Percentiles rank a stretch among this genome's conserved stretches.
These are phyloP conservation scores for Luehdorfia chinensis DNA, from an alignment of 1,140 invertebrate genomes.

Conservation along the genomic window DNA sequence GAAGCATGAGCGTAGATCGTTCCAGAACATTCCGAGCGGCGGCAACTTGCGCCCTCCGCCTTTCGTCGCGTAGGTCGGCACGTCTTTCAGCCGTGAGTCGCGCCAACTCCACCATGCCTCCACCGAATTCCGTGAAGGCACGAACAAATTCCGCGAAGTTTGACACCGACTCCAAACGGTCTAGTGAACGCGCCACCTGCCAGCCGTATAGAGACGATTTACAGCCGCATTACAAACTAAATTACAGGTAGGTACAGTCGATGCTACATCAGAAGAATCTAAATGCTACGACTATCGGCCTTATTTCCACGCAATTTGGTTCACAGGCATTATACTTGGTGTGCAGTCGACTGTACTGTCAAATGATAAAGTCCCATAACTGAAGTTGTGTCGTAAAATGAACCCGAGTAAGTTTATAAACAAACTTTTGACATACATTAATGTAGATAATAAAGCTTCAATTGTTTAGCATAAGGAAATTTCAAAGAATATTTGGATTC, in stretches of 20 bases:
- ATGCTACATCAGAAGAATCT: no score
- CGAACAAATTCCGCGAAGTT: constrained; percentile 99
- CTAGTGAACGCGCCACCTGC: constrained; percentile 88
- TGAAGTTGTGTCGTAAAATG: constrained; percentile 11
- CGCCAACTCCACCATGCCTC: constrained; percentile 98
- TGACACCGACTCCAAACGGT: constrained; percentile 93
- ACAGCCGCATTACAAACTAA: no score
- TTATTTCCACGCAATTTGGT: no score
- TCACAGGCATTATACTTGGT: constrained; percentile 1
- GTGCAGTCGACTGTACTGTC: constrained; percentile 7
- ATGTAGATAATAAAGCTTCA: not conserved
- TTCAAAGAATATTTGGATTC: not conserved
- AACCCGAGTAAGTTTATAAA: constrained; percentile 10
- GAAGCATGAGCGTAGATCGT: constrained; percentile 97
- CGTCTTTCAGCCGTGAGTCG: constrained; percentile 91
- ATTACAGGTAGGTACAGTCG: no score
- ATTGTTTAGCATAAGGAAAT: constrained; percentile 1
- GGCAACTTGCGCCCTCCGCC: constrained; percentile 95
- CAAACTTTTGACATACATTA: constrained; percentile 16
- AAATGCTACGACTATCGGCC: no score
- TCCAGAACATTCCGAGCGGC: constrained; percentile 96
- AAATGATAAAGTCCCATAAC: constrained; percentile 3
- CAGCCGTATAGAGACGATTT: not conserved
- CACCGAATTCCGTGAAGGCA: constrained; percentile 98
- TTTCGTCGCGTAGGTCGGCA: constrained; percentile 96